These are phyloP conservation scores for Rugalucina vietnamica DNA, from an alignment of 2,888 invertebrate species.

Conservation along the genomic window DNA sequence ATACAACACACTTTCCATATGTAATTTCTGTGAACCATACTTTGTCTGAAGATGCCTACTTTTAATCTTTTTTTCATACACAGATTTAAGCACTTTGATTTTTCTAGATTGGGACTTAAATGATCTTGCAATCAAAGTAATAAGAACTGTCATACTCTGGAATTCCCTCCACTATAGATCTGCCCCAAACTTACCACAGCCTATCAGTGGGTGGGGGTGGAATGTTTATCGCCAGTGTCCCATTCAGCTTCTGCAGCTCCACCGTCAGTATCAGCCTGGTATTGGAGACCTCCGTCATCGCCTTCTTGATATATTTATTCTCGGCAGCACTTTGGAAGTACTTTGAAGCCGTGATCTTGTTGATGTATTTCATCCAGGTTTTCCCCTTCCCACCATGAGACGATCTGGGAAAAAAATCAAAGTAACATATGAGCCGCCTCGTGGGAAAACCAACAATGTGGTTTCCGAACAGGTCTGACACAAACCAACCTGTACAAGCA, in stretches of 20 bases:
- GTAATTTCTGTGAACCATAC: too few relatives aligned
- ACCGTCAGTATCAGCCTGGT: conserved; percentile 93
- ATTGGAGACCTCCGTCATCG: conserved; percentile 95
- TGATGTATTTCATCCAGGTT: conserved; percentile 92
- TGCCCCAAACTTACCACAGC: conserved; percentile 88
- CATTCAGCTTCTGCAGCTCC: conserved; percentile 91
- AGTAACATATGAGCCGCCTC: too few relatives aligned
- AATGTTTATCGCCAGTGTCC: conserved; percentile 92
- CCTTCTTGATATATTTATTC: conserved; percentile 92
- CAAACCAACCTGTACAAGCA: too few relatives aligned
- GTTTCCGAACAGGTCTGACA: too few relatives aligned
- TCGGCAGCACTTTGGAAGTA: conserved; percentile 95
- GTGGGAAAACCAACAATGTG: too few relatives aligned
- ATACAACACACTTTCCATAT: too few relatives aligned
- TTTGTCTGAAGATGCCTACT: too few relatives aligned
- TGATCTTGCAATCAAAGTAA: too few relatives aligned
- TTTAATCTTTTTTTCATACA: too few relatives aligned
- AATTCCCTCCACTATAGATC: not conserved
- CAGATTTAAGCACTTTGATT: too few relatives aligned
- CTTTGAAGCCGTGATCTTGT: conserved; percentile 92
- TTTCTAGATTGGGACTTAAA: too few relatives aligned
- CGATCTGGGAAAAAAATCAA: conserved; percentile 25
- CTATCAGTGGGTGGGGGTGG: conserved; percentile 96
- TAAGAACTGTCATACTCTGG: too few relatives aligned
- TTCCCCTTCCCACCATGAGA: conserved; percentile 84